Evolutionary conservation across 2,113 vertebrate species (phyloP).

Genomic region (Ardeotis arabs): DNA sequence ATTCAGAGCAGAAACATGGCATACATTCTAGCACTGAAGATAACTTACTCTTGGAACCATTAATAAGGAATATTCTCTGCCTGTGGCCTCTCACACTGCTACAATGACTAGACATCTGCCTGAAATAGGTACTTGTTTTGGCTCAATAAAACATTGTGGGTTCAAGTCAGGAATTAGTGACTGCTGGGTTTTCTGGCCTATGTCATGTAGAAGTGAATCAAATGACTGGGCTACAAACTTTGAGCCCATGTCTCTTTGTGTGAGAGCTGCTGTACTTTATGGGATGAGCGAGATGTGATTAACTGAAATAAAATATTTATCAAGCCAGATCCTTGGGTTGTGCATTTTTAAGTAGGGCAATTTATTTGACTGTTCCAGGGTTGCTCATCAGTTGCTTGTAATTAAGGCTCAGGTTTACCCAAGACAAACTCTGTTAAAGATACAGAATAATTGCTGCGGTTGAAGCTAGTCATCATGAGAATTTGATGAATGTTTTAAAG

Average conservation of each 20-base stretch:
- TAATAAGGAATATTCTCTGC: background rate
- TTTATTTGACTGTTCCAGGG: background rate
- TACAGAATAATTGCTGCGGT: background rate
- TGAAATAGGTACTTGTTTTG: background rate
- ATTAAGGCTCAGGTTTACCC: background rate
- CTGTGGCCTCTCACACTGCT: background rate
- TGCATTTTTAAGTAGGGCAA: background rate
- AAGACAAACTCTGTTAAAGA: background rate
- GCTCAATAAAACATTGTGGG: background rate
- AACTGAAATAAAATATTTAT: background rate
- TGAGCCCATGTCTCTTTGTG: background rate
- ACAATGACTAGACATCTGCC: background rate
- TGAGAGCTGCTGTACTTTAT: background rate
- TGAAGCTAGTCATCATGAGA: background rate
- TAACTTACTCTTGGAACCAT: background rate
- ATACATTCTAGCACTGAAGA: background rate
- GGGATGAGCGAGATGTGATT: background rate
- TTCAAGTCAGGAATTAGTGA: background rate
- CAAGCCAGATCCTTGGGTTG: background rate
- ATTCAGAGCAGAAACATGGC: background rate
- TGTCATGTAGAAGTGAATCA: background rate
- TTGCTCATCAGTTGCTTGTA: background rate
- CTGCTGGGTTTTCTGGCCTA: background rate
- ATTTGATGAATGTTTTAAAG: background rate
- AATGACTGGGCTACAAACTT: background rate